phyloP scores from a whole-genome alignment of 35 echinoderm and acorn worm genomes.

The Chiridota heheva region DNA sequence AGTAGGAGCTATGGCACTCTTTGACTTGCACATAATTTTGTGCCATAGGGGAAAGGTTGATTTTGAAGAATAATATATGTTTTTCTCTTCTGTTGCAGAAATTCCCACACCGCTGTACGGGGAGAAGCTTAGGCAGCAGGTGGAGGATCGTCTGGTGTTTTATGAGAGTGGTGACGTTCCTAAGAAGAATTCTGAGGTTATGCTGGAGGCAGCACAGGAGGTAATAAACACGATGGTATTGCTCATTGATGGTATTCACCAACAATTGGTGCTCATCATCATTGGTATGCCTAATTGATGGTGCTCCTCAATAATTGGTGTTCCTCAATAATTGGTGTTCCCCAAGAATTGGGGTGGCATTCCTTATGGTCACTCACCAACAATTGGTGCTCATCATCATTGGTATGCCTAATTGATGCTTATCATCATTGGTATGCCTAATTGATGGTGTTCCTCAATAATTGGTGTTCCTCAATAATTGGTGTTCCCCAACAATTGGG shows the following conservation, averaged over 20 bases:
- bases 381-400: neutral
- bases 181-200: constrained; percentile 90
- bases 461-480: too few species aligned
- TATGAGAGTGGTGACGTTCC: constrained; percentile 90
- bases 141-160: constrained; percentile 85
- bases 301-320: neutral
- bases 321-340: neutral
- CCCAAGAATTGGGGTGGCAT: neutral
- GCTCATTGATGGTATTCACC: too few species aligned
- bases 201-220: constrained; percentile 77
- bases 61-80: too few species aligned
- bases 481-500: too few species aligned
- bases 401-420: neutral
- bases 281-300: neutral
- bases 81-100: constrained; percentile 55
- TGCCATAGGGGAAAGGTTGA: too few species aligned
- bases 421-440: too few species aligned
- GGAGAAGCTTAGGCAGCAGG: constrained; percentile 91
- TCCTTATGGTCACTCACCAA: neutral
- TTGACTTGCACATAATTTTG: too few species aligned
- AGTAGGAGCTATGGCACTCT: too few species aligned
- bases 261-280: neutral
- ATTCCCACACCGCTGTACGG: constrained; percentile 83
- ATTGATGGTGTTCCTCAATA: too few species aligned
- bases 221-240: constrained; percentile 51